Evolutionary conservation across 2,113 vertebrate genomes (phyloP).

Genomic region (Phrynosoma blainvillii): DNA sequence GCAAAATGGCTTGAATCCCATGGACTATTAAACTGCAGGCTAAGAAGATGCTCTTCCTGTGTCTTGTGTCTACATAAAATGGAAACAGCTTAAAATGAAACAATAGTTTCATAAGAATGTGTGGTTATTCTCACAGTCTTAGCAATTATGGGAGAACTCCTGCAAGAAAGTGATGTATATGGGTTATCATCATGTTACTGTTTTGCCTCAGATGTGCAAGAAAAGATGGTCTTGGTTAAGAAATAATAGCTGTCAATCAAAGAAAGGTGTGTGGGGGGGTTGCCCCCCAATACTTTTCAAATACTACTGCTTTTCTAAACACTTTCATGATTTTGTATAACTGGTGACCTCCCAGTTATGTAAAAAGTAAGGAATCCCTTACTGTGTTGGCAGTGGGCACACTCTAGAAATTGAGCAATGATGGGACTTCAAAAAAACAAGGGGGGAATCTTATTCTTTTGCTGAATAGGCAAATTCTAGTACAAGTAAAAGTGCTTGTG

Average conservation of each 20-base stretch:
- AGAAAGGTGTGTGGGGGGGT: neutral
- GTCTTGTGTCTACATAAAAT: neutral
- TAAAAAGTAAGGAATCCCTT: neutral
- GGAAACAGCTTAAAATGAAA: neutral
- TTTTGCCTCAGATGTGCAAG: neutral
- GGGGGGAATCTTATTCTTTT: slow-evolving; percentile 10
- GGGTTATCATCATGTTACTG: neutral
- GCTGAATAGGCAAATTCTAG: neutral
- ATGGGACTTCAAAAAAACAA: neutral
- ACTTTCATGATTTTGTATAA: neutral
- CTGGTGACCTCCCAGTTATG: neutral
- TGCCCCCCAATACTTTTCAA: neutral
- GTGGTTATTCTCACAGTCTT: neutral
- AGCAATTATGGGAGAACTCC: neutral
- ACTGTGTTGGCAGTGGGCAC: neutral
- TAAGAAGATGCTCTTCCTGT: neutral
- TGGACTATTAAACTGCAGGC: neutral
- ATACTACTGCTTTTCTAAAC: neutral
- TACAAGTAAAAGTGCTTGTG: neutral
- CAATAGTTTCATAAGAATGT: neutral
- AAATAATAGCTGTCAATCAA: neutral
- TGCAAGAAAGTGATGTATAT: neutral
- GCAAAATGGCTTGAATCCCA: neutral
- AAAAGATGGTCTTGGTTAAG: neutral
- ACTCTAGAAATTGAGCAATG: accelerated